Conservation (phyloP, 2,797 vertebrate species). For the Podarcis siculus region DNA sequence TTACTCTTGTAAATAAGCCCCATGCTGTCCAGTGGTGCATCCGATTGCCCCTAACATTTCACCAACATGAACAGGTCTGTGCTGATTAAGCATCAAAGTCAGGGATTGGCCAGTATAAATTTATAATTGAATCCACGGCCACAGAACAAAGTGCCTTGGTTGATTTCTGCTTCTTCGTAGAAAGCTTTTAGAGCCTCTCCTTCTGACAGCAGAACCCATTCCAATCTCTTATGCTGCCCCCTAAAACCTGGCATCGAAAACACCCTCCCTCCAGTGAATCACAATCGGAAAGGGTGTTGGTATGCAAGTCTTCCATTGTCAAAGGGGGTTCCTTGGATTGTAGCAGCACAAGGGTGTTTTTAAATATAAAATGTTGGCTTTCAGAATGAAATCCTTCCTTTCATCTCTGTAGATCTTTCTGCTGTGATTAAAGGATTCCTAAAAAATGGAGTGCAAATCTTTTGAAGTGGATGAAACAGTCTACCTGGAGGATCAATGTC, state of each 20-base stretch:
- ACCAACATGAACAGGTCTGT: not conserved
- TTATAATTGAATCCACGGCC: too few relatives aligned
- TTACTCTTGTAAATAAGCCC: not conserved
- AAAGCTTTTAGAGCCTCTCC: too few relatives aligned
- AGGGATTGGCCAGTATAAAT: not conserved
- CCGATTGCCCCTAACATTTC: too few relatives aligned
- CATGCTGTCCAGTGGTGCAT: not conserved
- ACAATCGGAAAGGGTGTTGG: too few relatives aligned
- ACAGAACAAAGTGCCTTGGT: too few relatives aligned
- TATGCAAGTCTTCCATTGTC: too few relatives aligned
- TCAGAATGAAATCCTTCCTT: slow-evolving; percentile 36
- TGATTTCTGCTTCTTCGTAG: too few relatives aligned
- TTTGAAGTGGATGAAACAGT: slow-evolving; percentile 36
- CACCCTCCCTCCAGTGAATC: too few relatives aligned
- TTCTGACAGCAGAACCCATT: too few relatives aligned
- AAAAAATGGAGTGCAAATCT: slow-evolving; percentile 26
- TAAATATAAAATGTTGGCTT: slow-evolving; percentile 1
- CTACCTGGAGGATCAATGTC: not conserved
- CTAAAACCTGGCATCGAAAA: too few relatives aligned
- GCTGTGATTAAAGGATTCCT: slow-evolving; percentile 56
- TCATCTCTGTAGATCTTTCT: slow-evolving; percentile 14
- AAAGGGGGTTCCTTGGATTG: too few relatives aligned
- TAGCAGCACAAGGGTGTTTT: not conserved
- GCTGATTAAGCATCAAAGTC: not conserved
- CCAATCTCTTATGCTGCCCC: too few relatives aligned